Evolutionary conservation across 2,888 invertebrate genomes (phyloP), one percentile per base, ranked within the genome.

Genomic region (Eubasilissa splendida): DNA sequence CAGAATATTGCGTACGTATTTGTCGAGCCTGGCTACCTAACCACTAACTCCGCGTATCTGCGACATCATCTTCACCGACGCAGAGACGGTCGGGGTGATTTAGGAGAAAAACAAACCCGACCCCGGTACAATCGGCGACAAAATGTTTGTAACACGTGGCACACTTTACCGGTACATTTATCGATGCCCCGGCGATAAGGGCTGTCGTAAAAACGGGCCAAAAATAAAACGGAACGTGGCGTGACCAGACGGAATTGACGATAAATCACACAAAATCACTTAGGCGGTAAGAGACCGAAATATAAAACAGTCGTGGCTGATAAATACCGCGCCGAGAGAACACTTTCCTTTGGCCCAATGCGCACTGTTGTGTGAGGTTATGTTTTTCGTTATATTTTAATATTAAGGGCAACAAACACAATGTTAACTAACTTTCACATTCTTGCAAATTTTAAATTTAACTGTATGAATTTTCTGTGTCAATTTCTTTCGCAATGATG

Each of bases 261-360:
- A 73, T 73, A 73, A 73, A 73, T 73, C 71, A 73, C 71, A 73
- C 12, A 58, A 73, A 73, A 73, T 73, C 71, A 73, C 71, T 73
- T 73, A 73, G 56, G 22, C 42, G 56, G 54, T 31, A 73, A 56
- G 68, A 68, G 68, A 68, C 68, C 50, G 50, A 73, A 73, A 73
- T 73, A 73, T 73, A 73, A 73, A 73, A 73, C 71, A 73, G 22
- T 58, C 12, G 58, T 50, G 52, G 50, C 50, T 68, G 68, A 68
- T 73, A 73, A 58, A 56, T 73, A 58, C 54, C 11, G 22, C 31
- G 10, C 54, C 54, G 71, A 56, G 71, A 42, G 65, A 10, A 65
- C 31, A 31, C 31, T 31, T 63, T 63, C 33, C 63, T 42, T 12
- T 63, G 11, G 63, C 33, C n/a, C 42, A 33, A 31, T 42, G 33